Evolutionary conservation across 1,140 invertebrate genomes (phyloP).

Genomic region (Platyscapa corneri): DNA sequence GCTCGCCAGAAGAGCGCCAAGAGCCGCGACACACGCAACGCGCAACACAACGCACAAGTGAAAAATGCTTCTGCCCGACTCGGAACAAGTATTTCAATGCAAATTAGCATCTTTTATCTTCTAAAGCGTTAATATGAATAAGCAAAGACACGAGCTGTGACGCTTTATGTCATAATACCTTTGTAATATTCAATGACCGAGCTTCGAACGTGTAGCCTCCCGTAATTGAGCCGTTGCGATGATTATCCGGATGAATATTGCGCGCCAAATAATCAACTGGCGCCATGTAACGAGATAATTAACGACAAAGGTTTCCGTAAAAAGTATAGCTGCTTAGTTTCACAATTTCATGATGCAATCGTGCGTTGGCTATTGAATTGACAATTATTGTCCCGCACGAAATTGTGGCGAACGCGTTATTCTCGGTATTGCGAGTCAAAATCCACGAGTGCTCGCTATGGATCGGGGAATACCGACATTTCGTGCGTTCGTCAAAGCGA

Average conservation of each 20-base stretch:
- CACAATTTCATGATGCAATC: constrained; percentile 37
- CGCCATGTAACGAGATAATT: constrained; percentile 42
- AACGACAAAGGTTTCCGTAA: constrained; percentile 39
- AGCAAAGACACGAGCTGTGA: neutral
- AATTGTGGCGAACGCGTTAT: neutral
- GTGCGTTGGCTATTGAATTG: constrained; percentile 27
- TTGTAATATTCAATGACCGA: neutral
- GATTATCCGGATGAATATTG: neutral
- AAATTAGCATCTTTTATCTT: neutral
- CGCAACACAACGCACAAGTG: too few relatives aligned
- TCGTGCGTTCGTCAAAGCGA: too few relatives aligned
- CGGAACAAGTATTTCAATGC: neutral
- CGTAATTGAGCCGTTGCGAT: neutral
- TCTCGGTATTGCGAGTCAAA: neutral
- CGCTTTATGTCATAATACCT: neutral
- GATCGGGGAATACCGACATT: neutral
- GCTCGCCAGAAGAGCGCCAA: too few relatives aligned
- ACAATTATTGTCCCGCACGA: constrained; percentile 31
- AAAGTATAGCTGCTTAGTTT: constrained; percentile 34
- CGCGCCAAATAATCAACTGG: constrained; percentile 11
- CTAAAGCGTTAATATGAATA: neutral
- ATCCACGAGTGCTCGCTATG: neutral
- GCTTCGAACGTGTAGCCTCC: neutral
- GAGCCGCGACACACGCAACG: too few relatives aligned
- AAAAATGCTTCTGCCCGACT: neutral